Conservation (phyloP, 2,113 vertebrate species). For the Xenopus laevis region DNA sequence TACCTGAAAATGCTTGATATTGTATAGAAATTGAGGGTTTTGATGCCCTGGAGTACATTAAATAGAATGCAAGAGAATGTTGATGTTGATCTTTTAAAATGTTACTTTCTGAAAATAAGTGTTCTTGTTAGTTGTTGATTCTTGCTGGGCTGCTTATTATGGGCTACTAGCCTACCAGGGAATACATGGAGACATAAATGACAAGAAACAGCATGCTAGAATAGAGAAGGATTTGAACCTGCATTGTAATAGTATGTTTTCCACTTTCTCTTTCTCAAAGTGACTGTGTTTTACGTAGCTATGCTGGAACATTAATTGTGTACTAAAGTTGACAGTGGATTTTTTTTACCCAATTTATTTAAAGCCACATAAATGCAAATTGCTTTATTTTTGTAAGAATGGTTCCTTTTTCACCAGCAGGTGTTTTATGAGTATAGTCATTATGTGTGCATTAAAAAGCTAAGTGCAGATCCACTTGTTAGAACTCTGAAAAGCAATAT, state of each 20-base stretch:
- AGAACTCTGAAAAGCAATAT: slow-evolving; percentile 34
- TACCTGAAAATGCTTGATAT: no score
- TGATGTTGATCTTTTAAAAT: slow-evolving; percentile 30
- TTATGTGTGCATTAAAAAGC: slow-evolving; percentile 43
- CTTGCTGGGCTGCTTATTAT: slow-evolving; percentile 32
- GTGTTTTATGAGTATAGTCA: slow-evolving; percentile 41
- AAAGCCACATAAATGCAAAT: slow-evolving; percentile 41
- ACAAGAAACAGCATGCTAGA: slow-evolving; percentile 24
- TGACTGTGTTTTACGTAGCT: slow-evolving; percentile 34
- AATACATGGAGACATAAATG: slow-evolving; percentile 22
- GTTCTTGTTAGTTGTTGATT: slow-evolving; percentile 30
- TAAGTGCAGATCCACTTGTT: slow-evolving; percentile 42
- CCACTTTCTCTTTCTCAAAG: slow-evolving; percentile 25
- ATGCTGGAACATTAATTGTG: slow-evolving; percentile 39
- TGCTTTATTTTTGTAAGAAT: slow-evolving; percentile 41
- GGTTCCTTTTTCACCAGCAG: slow-evolving; percentile 31
- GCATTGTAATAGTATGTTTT: slow-evolving; percentile 44
- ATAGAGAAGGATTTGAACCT: slow-evolving; percentile 30
- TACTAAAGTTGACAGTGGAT: slow-evolving; percentile 34
- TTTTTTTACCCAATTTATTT: slow-evolving; percentile 44
- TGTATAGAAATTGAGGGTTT: no score
- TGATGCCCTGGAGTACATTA: background rate
- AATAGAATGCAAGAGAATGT: slow-evolving; percentile 7
- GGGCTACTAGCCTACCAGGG: slow-evolving; percentile 31
- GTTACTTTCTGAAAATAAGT: slow-evolving; percentile 33